Evolutionary conservation across 2,888 invertebrate genomes (phyloP).

Genomic region (Phaonia tiefii): DNA sequence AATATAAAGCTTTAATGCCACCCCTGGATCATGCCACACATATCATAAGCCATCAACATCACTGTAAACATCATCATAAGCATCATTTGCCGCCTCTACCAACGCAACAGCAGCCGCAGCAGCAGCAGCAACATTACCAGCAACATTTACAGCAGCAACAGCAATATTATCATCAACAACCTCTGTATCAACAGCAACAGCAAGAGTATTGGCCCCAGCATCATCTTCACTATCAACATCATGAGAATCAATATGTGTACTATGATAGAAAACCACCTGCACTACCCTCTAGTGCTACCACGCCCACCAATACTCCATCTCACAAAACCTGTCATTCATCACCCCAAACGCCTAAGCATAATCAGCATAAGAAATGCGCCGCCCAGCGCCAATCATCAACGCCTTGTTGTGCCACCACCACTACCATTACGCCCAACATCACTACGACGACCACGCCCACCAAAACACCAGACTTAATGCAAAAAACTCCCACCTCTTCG

Average conservation of each 20-base stretch:
- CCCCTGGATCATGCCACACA: constrained; percentile 74
- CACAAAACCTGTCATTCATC: constrained; percentile 57
- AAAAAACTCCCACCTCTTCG: constrained; percentile 68
- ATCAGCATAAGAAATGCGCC: constrained; percentile 24
- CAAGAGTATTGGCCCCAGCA: constrained; percentile 21
- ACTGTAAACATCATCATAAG: constrained; percentile 71
- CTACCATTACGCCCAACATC: not conserved
- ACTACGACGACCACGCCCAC: constrained; percentile 34
- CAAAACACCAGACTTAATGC: constrained; percentile 46
- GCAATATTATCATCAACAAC: constrained; percentile 46
- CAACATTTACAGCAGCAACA: constrained; percentile 47
- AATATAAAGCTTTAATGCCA: constrained; percentile 76
- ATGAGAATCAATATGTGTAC: constrained; percentile 41
- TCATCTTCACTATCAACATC: constrained; percentile 17
- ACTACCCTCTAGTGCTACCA: constrained; percentile 18
- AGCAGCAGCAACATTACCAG: constrained; percentile 39
- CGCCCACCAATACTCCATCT: constrained; percentile 31
- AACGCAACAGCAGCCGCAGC: constrained; percentile 43
- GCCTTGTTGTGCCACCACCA: constrained; percentile 38
- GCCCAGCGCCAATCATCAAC: constrained; percentile 43
- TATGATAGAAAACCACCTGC: constrained; percentile 56
- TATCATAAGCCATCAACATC: constrained; percentile 65
- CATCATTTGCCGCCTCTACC: constrained; percentile 64
- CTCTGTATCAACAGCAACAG: constrained; percentile 54
- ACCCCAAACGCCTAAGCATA: constrained; percentile 55